Base-by-base conservation (phyloP, 2,888 invertebrate genomes). In the Rotaria socialis region DNA sequence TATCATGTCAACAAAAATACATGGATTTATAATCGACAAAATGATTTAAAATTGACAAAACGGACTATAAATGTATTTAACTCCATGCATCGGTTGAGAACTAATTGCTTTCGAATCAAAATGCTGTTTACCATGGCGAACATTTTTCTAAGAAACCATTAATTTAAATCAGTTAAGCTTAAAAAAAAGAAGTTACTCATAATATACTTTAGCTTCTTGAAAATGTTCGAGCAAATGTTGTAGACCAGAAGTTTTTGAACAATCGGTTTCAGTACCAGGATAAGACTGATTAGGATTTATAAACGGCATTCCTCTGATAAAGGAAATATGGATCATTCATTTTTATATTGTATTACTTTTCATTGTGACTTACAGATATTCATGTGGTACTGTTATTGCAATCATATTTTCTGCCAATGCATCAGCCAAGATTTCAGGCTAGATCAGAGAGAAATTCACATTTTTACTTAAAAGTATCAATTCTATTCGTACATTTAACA, bases 341-440 rank as follows among this genome's bases (percentile, higher is more conserved):
- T 55, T 55, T 22, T 19, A 19, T 4, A 22, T 55, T 55, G 6
- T 0, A 22, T 22, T 55, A 2, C 22, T 19, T 22, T 55, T 10
- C 0, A 27, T 67, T 19, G 6, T 7, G 5, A 67, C 19, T 67
- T 27, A 67, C 67, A 67, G 7, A 67, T 67, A 67, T 41, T 67
- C 14, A 35, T 67, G 43, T 14, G 80, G 80, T 14, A 80, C 47
- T n/a, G 80, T 80, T 2, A 80, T n/a, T 3, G 80, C 80, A 6
- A 80, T 47, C 80, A 80, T 80, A 14, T 80, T 3, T 80, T 80
- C 80, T n/a, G n/a, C 47, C 19, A 80, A 47, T 80, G 47, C 80
- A 47, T 80, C 80, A 14, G 47, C 43, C 3, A 47, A 47, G 8
- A 80, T 43, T 6, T 43, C 11, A 7, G 47, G 8, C 80, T 80